Evolutionary conservation across 2,113 vertebrate genomes (phyloP).

Genomic region (Hystrix brachyura): DNA sequence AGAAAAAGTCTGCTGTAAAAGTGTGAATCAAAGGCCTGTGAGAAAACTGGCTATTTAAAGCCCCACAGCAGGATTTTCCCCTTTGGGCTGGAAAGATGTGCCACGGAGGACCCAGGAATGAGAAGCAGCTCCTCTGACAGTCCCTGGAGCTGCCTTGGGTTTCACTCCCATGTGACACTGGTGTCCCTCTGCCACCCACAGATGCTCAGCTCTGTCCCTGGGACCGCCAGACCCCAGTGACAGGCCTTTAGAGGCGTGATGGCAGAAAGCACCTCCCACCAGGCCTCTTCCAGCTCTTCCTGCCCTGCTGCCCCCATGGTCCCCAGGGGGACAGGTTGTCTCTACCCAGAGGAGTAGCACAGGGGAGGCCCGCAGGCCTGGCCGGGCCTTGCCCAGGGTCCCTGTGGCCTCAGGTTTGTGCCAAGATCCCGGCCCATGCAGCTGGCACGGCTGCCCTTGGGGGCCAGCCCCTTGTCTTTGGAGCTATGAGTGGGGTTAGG

Average conservation of each 20-base stretch:
- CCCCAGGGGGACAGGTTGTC: neutral
- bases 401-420: neutral
- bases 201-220: neutral
- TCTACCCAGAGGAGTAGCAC: neutral
- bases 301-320: neutral
- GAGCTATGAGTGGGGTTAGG: neutral
- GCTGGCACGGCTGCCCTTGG: neutral
- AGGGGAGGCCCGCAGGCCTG: neutral
- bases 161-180: neutral
- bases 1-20: constrained; percentile 50
- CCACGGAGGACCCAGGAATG: neutral
- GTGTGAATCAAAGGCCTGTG: constrained; percentile 60
- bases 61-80: constrained; percentile 41
- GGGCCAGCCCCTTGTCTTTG: neutral
- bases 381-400: neutral
- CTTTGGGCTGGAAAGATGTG: constrained; percentile 39
- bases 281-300: neutral
- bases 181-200: neutral
- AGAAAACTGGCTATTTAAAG: constrained; percentile 71
- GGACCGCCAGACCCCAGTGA: neutral
- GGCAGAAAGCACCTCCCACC: neutral
- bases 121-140: neutral
- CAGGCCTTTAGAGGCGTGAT: neutral
- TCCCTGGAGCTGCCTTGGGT: neutral
- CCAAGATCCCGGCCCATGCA: neutral